phyloP scores from a whole-genome alignment of 2,113 vertebrate species.

The Sorex araneus region DNA sequence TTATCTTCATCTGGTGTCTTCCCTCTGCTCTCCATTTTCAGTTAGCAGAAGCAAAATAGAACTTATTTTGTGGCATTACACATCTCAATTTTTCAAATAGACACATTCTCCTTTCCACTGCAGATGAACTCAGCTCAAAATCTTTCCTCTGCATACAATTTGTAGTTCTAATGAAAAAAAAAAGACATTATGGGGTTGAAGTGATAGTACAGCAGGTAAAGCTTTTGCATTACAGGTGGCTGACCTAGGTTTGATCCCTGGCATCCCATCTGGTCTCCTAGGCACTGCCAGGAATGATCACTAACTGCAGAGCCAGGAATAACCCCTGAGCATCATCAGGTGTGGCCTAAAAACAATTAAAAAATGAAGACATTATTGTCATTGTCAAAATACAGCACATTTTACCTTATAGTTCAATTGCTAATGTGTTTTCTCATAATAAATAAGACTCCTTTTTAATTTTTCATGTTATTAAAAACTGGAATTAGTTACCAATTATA shows the following conservation, averaged over 20 bases:
- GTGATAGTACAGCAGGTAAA: too few relatives aligned
- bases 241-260: too few relatives aligned
- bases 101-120: neutral
- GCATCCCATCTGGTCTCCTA: too few relatives aligned
- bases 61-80: neutral
- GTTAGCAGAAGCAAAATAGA: too few relatives aligned
- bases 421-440: slow-evolving; percentile 11
- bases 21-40: too few relatives aligned
- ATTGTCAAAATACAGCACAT: neutral
- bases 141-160: neutral
- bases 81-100: neutral
- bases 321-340: too few relatives aligned
- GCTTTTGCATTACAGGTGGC: too few relatives aligned
- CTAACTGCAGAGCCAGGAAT: too few relatives aligned
- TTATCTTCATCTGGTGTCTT: too few relatives aligned
- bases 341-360: neutral
- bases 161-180: neutral
- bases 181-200: too few relatives aligned
- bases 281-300: too few relatives aligned
- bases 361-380: slow-evolving; percentile 1
- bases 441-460: slow-evolving; percentile 40
- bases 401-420: slow-evolving; percentile 41
- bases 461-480: slow-evolving; percentile 8
- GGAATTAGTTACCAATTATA: neutral
- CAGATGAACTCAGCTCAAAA: neutral